phyloP scores from a whole-genome alignment of 2,113 vertebrate species.

The Amphiprion ocellaris region DNA sequence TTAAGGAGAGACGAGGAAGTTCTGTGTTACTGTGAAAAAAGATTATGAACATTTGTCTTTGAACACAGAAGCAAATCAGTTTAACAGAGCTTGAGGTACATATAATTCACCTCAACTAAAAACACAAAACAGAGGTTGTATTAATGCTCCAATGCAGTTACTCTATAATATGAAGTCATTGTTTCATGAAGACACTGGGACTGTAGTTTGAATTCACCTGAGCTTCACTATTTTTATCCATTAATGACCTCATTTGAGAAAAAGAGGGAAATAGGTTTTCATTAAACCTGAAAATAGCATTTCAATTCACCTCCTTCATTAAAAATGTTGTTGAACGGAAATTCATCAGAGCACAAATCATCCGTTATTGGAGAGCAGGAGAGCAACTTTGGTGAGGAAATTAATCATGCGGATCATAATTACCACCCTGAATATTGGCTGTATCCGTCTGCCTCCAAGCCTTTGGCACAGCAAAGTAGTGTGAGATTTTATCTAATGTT shows the following conservation, averaged over 20 bases:
- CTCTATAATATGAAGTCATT: too few species aligned
- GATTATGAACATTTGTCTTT: too few species aligned
- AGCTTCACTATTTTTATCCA: constrained; percentile 26
- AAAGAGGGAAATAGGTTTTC: constrained; percentile 48
- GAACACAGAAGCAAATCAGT: too few species aligned
- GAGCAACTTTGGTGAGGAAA: constrained; percentile 27
- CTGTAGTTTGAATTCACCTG: constrained; percentile 37
- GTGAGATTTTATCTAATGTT: background rate
- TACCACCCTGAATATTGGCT: constrained; percentile 24
- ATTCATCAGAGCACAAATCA: constrained; percentile 55
- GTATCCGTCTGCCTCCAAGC: background rate
- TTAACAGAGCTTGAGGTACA: too few species aligned
- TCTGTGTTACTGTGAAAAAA: too few species aligned
- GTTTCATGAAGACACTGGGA: too few species aligned
- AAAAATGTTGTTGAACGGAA: constrained; percentile 55
- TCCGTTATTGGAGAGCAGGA: constrained; percentile 42
- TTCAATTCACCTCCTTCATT: constrained; percentile 59
- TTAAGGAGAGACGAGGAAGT: too few species aligned
- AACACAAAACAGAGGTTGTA: too few species aligned
- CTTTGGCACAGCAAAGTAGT: background rate
- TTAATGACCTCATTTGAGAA: constrained; percentile 44
- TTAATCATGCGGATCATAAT: constrained; percentile 58
- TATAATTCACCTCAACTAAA: too few species aligned
- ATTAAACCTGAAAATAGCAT: constrained; percentile 66
- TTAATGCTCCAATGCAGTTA: too few species aligned